phyloP scores from a whole-genome alignment of 1,140 invertebrate genomes.

The Drosophila kikkawai region DNA sequence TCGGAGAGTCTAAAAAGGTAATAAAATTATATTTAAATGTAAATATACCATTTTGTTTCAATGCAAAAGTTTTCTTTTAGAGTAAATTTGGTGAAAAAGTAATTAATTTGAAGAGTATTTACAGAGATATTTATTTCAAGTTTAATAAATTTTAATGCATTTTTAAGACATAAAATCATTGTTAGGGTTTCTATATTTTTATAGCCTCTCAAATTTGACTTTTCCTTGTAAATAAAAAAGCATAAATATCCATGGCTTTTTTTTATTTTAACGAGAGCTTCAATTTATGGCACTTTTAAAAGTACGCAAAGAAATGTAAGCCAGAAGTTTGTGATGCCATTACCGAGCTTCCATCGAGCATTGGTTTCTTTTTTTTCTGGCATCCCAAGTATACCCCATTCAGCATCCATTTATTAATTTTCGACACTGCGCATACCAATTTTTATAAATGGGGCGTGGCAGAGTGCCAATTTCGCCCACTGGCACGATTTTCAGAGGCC shows the following conservation, averaged over 20 bases:
- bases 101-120: conserved; percentile 1
- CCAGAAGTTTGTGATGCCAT: conserved; percentile 47
- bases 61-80: neutral
- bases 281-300: conserved; percentile 70
- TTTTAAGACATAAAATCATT: neutral
- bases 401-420: conserved; percentile 76
- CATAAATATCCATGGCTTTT: conserved; percentile 12
- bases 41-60: conserved; percentile 8
- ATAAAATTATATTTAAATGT: conserved; percentile 3
- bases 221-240: neutral
- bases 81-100: neutral
- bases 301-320: conserved; percentile 29
- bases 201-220: neutral
- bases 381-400: conserved; percentile 21
- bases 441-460: conserved; percentile 57
- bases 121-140: neutral
- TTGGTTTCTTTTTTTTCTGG: conserved; percentile 22
- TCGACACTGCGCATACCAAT: conserved; percentile 60
- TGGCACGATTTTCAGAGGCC: conserved; percentile 20
- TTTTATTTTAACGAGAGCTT: conserved; percentile 19
- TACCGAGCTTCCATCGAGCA: conserved; percentile 31
- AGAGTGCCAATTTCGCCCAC: conserved; percentile 40
- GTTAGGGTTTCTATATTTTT: neutral
- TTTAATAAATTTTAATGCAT: neutral
- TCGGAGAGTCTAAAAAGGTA: neutral